Conservation (phyloP, 1,140 invertebrate species). For the Papilio polyxenes region DNA sequence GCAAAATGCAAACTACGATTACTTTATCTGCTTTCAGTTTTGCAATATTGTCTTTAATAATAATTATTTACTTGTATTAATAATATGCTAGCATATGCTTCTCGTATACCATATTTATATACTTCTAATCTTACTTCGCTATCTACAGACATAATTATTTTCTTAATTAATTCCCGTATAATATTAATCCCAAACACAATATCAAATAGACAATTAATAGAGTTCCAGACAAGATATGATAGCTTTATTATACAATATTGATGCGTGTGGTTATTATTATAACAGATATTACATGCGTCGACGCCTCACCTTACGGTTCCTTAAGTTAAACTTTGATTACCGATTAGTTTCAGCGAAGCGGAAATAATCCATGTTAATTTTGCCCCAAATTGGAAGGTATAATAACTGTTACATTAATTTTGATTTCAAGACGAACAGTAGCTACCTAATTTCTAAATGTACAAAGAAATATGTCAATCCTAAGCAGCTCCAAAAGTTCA, state of each 20-base stretch:
- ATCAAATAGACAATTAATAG: conserved; percentile 5
- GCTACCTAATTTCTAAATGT: no score
- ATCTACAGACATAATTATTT: conserved; percentile 5
- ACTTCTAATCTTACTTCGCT: not conserved
- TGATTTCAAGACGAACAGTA: not conserved
- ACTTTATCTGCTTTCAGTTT: no score
- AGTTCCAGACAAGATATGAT: not conserved
- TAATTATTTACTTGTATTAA: not conserved
- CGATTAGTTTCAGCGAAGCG: not conserved
- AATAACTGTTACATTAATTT: not conserved
- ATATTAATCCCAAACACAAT: conserved; percentile 7
- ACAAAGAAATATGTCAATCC: no score
- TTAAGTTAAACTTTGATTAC: conserved; percentile 9
- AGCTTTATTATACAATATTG: conserved; percentile 16
- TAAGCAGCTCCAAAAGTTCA: no score
- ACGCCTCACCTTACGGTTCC: not conserved
- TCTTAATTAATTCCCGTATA: not conserved
- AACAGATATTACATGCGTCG: not conserved
- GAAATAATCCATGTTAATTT: conserved; percentile 6
- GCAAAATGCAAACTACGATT: no score
- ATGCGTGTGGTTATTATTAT: not conserved
- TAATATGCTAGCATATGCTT: not conserved
- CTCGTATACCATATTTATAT: not conserved
- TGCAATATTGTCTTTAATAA: no score
- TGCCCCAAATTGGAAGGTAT: not conserved